Base-by-base conservation (phyloP, 2,888 invertebrate genomes). In the Nomada lathburiana region DNA sequence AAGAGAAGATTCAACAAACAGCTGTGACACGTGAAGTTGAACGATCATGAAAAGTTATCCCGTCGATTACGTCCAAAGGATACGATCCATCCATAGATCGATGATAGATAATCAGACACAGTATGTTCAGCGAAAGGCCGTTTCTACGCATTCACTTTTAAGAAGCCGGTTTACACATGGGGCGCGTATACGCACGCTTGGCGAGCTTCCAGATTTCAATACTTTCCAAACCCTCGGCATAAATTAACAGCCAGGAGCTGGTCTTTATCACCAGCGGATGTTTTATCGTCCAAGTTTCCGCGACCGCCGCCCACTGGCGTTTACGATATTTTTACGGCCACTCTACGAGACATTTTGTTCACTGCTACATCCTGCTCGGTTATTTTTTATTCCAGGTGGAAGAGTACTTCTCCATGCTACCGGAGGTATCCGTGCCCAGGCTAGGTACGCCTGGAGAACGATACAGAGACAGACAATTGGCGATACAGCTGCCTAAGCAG, bases 401-500 rank as follows among this genome's bases (percentile, higher is more conserved):
- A 92, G 97, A 98, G 87, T 99, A 98, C 94, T 99, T 99, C 96
- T 96, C 97, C 81, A 96, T 97, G 93, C 95, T 99, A 91, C 98
- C 98, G 80, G 96, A 87, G 94, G 94, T 86, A 90, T 95, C 88
- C 93, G 96, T 97, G 85, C 97, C 97, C 59, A 95, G 96, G 84
- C 92, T 96, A 81, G 97, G 97, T 83, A 96, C 97, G n/a, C 95
- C 96, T 60, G 98, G 98, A 4, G 98, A 98, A 93, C 96, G 96
- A 86, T 96, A 97, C 93, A 95, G 98, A 68, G 97, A 97, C 92
- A 96, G 96, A 89, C 97, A 98, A 92, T 95, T 99, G 90, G 97
- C 98, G 85, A 95, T 96, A 84, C 99, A 99, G 94, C 95, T 99
- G 91, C 99, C 99, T 57, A 97, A 97, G 94, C 98, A 99, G 94